These are phyloP conservation scores for Wasmannia auropunctata DNA, from an alignment of 1,140 invertebrate species.

Conservation along the genomic window DNA sequence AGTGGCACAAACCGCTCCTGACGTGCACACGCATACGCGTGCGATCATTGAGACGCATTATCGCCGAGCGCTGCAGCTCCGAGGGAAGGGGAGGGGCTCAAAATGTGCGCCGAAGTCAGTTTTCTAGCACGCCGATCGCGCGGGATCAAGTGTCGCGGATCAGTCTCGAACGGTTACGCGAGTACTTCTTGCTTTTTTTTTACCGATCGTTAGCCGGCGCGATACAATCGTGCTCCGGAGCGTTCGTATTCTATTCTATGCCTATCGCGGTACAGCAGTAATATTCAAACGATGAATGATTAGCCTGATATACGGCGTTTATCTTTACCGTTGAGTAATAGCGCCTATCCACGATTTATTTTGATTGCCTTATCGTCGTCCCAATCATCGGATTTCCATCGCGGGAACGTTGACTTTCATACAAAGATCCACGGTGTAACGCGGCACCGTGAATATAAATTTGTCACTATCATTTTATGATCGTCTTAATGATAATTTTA, in stretches of 20 bases:
- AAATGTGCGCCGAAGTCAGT: constrained; percentile 37
- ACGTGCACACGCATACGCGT: constrained; percentile 33
- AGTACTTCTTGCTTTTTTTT: constrained; percentile 26
- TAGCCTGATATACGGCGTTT: neutral
- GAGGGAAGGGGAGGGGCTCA: neutral
- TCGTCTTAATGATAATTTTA: constrained; percentile 26
- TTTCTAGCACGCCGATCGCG: constrained; percentile 9
- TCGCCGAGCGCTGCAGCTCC: neutral
- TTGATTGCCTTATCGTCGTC: neutral
- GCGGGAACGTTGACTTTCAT: neutral
- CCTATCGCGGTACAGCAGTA: neutral
- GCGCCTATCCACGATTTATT: neutral
- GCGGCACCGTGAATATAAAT: constrained; percentile 5
- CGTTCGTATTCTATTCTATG: neutral
- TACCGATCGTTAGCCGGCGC: constrained; percentile 18
- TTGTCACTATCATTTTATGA: neutral
- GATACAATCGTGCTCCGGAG: neutral
- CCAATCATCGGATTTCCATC: neutral
- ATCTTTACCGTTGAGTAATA: constrained; percentile 13
- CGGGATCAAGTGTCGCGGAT: constrained; percentile 10
- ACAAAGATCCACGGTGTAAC: neutral
- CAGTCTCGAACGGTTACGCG: constrained; percentile 10
- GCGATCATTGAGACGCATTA: constrained; percentile 44
- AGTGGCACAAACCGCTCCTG: constrained; percentile 77
- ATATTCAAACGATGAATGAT: constrained; percentile 31